phyloP scores from a whole-genome alignment of 2,797 vertebrate genomes.

The Mastacembelus armatus region DNA sequence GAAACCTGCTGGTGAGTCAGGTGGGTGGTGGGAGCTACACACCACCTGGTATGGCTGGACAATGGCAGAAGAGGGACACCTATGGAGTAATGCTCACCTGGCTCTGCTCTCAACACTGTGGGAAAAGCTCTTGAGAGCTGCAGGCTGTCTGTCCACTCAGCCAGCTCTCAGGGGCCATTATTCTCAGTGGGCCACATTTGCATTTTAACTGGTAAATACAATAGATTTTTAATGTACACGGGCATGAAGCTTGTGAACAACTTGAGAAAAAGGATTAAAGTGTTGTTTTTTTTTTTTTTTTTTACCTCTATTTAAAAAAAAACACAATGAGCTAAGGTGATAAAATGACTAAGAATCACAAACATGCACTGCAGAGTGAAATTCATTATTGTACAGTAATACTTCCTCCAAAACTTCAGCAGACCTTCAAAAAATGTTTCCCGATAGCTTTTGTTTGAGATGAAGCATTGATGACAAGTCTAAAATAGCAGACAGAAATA shows the following conservation, averaged over 20 bases:
- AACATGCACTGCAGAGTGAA: conserved; percentile 4
- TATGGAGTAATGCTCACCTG: conserved; percentile 58
- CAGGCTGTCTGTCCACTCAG: conserved; percentile 40
- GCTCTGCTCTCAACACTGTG: conserved; percentile 34
- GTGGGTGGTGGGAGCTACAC: conserved; percentile 10
- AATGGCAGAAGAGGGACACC: conserved; percentile 53
- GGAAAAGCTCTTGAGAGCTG: conserved; percentile 50
- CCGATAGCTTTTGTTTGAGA: neutral
- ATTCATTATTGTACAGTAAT: neutral
- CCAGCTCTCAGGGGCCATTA: conserved; percentile 44
- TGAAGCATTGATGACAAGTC: neutral
- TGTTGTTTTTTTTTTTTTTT: too few species aligned
- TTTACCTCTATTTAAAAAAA: conserved; percentile 8
- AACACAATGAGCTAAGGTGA: conserved; percentile 27
- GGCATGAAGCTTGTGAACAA: conserved; percentile 22
- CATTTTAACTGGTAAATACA: conserved; percentile 68
- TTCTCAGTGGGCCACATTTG: conserved; percentile 51
- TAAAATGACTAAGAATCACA: conserved; percentile 14
- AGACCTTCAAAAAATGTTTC: conserved; percentile 3
- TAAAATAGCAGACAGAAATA: neutral
- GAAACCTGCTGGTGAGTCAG: conserved; percentile 37
- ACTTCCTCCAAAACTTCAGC: conserved; percentile 5
- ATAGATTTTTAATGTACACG: conserved; percentile 30
- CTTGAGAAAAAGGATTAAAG: conserved; percentile 25
- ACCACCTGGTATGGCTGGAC: conserved; percentile 40